These are phyloP conservation scores for Carcharodon carcharias DNA, from an alignment of 2,797 vertebrate genomes.

Conservation along the genomic window DNA sequence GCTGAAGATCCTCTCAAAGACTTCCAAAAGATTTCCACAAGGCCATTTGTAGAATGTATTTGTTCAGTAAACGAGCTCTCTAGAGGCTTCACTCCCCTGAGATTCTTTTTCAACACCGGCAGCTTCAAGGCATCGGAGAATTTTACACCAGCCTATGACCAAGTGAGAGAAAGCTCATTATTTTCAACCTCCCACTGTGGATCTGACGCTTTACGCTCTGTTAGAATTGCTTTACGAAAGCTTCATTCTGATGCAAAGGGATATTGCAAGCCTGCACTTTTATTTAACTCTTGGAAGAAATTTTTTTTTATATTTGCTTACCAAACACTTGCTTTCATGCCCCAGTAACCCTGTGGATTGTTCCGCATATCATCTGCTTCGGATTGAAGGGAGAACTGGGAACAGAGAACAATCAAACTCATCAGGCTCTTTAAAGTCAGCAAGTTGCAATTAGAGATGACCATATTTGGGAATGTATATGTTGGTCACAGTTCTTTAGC, in stretches of 20 bases:
- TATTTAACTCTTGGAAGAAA: background rate
- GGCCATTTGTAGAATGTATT: background rate
- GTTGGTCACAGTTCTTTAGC: background rate
- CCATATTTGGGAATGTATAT: background rate
- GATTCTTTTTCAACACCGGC: background rate
- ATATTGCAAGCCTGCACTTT: background rate
- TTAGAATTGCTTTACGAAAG: background rate
- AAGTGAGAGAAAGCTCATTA: background rate
- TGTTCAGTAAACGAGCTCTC: background rate
- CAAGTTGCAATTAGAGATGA: background rate
- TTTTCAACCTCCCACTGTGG: background rate
- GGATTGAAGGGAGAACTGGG: background rate
- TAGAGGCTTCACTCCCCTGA: background rate
- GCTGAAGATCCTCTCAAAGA: background rate
- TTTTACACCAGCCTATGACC: background rate
- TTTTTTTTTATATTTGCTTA: background rate
- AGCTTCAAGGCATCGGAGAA: background rate
- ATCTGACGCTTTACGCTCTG: background rate
- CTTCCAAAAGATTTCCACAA: background rate
- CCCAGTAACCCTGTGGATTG: background rate
- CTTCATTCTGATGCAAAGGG: background rate
- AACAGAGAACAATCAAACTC: background rate
- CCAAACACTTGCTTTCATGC: background rate
- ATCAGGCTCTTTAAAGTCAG: background rate
- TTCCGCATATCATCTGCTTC: no score